Conservation (phyloP, 2,797 vertebrate genomes). For the Acrossocheilus wenchowensis region DNA sequence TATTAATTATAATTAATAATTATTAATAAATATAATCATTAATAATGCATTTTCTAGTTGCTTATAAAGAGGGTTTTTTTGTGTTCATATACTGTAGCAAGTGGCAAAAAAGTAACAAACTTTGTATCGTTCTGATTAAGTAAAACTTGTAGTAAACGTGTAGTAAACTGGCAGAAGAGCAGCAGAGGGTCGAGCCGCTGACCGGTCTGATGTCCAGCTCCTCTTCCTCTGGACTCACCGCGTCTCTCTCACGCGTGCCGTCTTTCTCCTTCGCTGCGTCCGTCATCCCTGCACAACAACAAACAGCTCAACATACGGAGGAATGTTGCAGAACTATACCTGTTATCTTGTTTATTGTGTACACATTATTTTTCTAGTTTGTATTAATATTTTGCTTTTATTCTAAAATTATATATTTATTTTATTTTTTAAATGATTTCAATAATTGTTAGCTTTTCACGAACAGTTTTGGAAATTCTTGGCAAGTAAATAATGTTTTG, state of each 20-base stretch:
- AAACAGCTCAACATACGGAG: neutral
- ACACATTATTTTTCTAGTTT: neutral
- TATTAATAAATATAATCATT: no score
- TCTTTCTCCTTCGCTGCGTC: constrained; percentile 27
- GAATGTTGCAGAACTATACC: neutral
- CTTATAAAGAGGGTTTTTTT: neutral
- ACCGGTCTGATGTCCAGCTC: constrained; percentile 54
- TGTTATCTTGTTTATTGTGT: neutral
- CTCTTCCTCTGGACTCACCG: constrained; percentile 70
- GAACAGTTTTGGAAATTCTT: no score
- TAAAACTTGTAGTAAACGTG: no score
- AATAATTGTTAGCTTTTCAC: no score
- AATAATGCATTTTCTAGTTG: no score
- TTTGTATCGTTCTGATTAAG: no score
- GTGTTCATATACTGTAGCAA: neutral
- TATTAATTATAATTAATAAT: no score
- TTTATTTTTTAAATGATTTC: no score
- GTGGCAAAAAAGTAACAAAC: neutral
- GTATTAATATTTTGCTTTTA: no score
- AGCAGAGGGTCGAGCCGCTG: constrained; percentile 27
- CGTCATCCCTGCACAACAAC: constrained; percentile 42
- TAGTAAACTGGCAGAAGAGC: no score
- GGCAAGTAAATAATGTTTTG: no score
- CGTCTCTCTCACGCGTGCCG: constrained; percentile 58
- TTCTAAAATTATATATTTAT: no score